These are phyloP conservation scores for Drosophila stalkeri DNA, from an alignment of 2,888 invertebrate species.

Conservation along the genomic window DNA sequence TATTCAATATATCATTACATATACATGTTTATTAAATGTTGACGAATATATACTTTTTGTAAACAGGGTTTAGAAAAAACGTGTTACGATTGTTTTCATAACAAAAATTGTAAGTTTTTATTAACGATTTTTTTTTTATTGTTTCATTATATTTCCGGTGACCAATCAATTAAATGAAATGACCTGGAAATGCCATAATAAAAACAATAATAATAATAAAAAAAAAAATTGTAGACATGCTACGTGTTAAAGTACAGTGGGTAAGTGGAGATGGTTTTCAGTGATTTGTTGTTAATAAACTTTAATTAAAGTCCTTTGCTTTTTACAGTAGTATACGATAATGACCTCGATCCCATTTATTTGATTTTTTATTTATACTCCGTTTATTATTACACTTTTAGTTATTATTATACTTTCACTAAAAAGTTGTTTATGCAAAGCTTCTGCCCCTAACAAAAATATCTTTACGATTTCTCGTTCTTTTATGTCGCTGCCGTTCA, in stretches of 20 bases:
- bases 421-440: slow-evolving; percentile 31
- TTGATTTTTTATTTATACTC: slow-evolving; percentile 13
- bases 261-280: slow-evolving; percentile 67
- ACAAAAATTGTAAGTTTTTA: background rate
- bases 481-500: slow-evolving; percentile 45
- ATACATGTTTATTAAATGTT: background rate
- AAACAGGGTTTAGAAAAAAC: background rate
- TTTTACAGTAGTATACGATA: slow-evolving; percentile 30
- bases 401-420: slow-evolving; percentile 13
- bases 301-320: slow-evolving; percentile 45
- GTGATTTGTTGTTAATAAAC: slow-evolving; percentile 44
- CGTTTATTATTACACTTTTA: slow-evolving; percentile 48
- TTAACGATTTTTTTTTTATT: slow-evolving; percentile 35
- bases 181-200: slow-evolving; percentile 65
- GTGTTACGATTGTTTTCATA: background rate
- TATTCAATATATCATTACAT: too few relatives aligned
- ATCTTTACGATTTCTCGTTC: slow-evolving; percentile 58
- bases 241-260: slow-evolving; percentile 84
- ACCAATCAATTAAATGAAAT: slow-evolving; percentile 73
- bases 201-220: slow-evolving; percentile 32
- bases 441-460: slow-evolving; percentile 51
- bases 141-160: slow-evolving; percentile 60
- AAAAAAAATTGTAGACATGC: slow-evolving; percentile 65
- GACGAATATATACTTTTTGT: background rate
- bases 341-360: slow-evolving; percentile 12